These are phyloP conservation scores for Calcarius lapponicus DNA, from an alignment of 2,797 vertebrate species.

Conservation along the genomic window DNA sequence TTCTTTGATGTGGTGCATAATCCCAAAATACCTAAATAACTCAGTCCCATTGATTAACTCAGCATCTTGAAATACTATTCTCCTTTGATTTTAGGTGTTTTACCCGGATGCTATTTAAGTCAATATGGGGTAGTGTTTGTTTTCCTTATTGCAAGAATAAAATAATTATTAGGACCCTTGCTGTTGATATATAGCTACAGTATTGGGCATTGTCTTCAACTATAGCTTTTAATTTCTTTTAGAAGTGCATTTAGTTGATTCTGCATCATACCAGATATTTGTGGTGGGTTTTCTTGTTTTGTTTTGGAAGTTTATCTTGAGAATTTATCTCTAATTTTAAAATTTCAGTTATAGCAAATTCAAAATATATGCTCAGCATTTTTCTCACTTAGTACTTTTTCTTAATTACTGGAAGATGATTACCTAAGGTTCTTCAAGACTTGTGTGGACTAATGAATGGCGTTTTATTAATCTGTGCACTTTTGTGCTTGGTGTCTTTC, in stretches of 20 bases:
- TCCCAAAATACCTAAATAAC: not conserved
- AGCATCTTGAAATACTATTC: not conserved
- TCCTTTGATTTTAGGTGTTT: not conserved
- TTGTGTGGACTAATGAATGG: not conserved
- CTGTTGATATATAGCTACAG: not conserved
- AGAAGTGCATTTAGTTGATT: not conserved
- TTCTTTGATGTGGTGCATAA: constrained; percentile 5
- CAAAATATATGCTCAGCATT: not conserved
- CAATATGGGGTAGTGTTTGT: not conserved
- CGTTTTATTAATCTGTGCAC: not conserved
- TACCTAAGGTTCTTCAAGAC: not conserved
- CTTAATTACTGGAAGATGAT: not conserved
- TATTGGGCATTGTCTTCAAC: not conserved
- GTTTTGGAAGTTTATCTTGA: not conserved
- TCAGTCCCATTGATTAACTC: not conserved
- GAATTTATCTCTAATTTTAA: not conserved
- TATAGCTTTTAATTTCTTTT: not conserved
- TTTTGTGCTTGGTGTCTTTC: not conserved
- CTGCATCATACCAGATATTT: not conserved
- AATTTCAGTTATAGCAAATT: not conserved
- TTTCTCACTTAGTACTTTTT: not conserved
- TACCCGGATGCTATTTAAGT: not conserved
- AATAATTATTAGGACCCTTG: not conserved
- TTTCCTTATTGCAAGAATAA: not conserved
- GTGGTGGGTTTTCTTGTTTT: not conserved